Evolutionary conservation across 1,140 invertebrate genomes (phyloP).

Genomic region (Macrobrachium rosenbergii): DNA sequence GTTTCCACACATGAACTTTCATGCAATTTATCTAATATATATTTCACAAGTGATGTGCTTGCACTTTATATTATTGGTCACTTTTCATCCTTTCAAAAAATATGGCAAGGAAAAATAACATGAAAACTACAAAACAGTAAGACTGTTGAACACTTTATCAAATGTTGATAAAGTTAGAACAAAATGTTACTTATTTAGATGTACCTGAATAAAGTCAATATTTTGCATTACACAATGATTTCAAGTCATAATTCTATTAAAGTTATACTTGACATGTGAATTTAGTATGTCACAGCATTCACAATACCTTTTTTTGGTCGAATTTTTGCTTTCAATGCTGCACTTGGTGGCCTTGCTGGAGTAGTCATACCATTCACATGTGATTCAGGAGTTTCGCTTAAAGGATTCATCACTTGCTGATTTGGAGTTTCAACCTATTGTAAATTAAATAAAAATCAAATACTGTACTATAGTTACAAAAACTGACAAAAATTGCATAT

Average conservation of each 20-base stretch:
- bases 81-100: too few species aligned
- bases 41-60: too few species aligned
- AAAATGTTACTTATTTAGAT: not conserved
- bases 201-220: not conserved
- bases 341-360: slow-evolving; percentile 28
- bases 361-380: slow-evolving; percentile 59
- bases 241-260: not conserved
- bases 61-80: too few species aligned
- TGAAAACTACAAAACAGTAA: too few species aligned
- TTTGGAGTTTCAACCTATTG: slow-evolving; percentile 16
- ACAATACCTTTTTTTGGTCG: slow-evolving; percentile 57
- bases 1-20: too few species aligned
- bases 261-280: not conserved
- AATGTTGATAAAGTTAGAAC: not conserved
- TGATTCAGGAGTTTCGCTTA: slow-evolving; percentile 56
- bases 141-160: too few species aligned
- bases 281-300: not conserved
- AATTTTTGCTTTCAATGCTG: slow-evolving; percentile 48
- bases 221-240: not conserved
- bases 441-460: not conserved
- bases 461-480: too few species aligned
- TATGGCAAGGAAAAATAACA: too few species aligned
- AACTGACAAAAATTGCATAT: too few species aligned
- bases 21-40: too few species aligned
- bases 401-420: slow-evolving; percentile 55